These are phyloP conservation scores for Bos javanicus DNA, from an alignment of 2,113 vertebrate genomes.

Conservation along the genomic window DNA sequence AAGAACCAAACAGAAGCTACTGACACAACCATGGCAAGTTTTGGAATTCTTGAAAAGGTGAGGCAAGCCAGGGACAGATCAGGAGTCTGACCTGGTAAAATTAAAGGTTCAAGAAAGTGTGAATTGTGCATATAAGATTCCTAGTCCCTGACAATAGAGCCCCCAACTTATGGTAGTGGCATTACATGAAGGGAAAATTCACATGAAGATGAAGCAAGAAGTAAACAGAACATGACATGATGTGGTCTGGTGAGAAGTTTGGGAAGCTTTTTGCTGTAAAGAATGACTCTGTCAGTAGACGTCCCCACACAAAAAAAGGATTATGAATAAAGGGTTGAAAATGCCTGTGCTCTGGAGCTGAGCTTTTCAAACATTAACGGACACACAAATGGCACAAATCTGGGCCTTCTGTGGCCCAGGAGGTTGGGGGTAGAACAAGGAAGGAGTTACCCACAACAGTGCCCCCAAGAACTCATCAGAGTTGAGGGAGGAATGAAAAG, in stretches of 20 bases:
- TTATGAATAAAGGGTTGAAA: neutral
- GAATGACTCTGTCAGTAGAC: neutral
- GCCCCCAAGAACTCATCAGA: neutral
- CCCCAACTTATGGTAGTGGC: neutral
- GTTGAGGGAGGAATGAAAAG: neutral
- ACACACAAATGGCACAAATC: neutral
- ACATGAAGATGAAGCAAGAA: neutral
- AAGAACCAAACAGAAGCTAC: conserved; percentile 62
- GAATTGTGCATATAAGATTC: neutral
- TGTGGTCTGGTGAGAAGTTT: neutral
- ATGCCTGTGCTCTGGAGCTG: neutral
- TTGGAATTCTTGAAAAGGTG: conserved; percentile 40
- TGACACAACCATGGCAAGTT: conserved; percentile 64
- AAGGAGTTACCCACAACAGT: neutral
- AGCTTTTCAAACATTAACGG: neutral
- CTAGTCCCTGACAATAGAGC: neutral
- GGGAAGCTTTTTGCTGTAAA: neutral
- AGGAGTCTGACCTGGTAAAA: conserved; percentile 15
- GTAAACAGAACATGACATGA: neutral
- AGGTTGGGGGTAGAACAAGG: neutral
- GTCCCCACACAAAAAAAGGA: neutral
- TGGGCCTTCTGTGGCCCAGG: neutral
- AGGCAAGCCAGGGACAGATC: conserved; percentile 49
- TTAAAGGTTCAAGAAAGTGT: conserved; percentile 5
- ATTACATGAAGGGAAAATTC: neutral